A percentile compares a stretch with the other conserved stretches of the same genome.
Evolutionary conservation across 1,140 invertebrate genomes (phyloP).

Genomic region (Drosophila paulistorum): DNA sequence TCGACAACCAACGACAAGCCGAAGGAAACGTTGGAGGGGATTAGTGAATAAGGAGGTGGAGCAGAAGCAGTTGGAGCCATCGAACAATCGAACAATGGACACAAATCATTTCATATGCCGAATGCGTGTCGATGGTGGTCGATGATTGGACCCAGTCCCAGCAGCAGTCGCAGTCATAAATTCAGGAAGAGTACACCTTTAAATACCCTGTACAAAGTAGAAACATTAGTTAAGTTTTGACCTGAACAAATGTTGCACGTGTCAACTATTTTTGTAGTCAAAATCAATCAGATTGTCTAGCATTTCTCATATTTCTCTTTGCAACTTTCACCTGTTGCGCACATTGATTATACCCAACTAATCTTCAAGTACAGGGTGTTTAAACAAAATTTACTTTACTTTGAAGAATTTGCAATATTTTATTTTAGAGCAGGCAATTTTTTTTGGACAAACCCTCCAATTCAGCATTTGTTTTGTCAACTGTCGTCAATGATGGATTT

Average conservation of each 20-base stretch:
- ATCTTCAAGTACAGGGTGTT: not conserved
- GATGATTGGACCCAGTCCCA: slow-evolving; percentile 38
- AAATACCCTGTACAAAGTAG: slow-evolving; percentile 10
- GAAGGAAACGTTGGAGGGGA: slow-evolving; percentile 16
- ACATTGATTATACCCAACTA: not conserved
- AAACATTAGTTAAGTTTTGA: not conserved
- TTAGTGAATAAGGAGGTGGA: slow-evolving; percentile 3
- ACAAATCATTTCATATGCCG: slow-evolving; percentile 79
- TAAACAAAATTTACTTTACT: slow-evolving; percentile 6
- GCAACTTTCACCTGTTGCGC: too few species aligned
- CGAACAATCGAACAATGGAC: slow-evolving; percentile 70
- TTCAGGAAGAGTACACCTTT: not conserved
- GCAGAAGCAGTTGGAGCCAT: slow-evolving; percentile 36
- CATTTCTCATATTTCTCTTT: too few species aligned
- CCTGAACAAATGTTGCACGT: too few species aligned
- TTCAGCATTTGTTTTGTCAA: slow-evolving; percentile 73
- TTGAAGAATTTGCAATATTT: slow-evolving; percentile 50
- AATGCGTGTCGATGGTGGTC: slow-evolving; percentile 64
- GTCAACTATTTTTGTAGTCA: not conserved
- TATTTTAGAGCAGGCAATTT: slow-evolving; percentile 73
- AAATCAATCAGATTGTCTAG: not conserved
- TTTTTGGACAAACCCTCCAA: slow-evolving; percentile 42
- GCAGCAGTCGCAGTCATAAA: not conserved
- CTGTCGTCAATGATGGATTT: slow-evolving; percentile 74
- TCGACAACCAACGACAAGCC: slow-evolving; percentile 57